Percentiles rank a stretch among this genome's conserved stretches.
Conservation (phyloP, 2,113 vertebrate species). For the Phoxinus phoxinus region DNA sequence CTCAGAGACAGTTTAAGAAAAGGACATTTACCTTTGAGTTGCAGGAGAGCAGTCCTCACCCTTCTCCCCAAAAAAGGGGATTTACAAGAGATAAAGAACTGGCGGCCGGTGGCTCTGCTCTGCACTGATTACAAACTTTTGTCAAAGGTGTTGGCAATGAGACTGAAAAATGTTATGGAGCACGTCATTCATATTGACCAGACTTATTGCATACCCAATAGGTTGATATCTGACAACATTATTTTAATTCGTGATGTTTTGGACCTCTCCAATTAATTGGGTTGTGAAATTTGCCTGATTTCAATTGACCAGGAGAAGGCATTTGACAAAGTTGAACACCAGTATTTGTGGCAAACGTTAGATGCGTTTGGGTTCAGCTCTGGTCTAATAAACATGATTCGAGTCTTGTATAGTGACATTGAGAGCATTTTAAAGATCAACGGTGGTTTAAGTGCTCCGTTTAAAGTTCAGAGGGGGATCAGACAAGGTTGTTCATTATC, state of each 20-base stretch:
- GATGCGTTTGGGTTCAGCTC: no score
- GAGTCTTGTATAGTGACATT: no score
- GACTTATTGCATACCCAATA: no score
- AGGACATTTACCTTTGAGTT: background rate
- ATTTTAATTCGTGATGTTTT: background rate
- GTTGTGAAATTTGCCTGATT: background rate
- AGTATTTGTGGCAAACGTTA: no score
- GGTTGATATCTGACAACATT: background rate
- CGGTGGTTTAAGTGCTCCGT: no score
- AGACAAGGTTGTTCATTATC: no score
- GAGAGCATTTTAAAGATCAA: no score
- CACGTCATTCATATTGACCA: background rate
- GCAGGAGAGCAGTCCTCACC: background rate
- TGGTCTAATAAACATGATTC: no score
- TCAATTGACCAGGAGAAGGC: background rate
- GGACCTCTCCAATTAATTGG: background rate
- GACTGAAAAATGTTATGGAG: background rate
- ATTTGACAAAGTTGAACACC: no score
- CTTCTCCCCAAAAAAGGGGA: background rate
- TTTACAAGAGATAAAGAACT: background rate
- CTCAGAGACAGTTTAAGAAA: background rate
- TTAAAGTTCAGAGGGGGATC: no score
- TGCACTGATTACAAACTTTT: background rate
- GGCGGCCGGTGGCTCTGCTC: background rate
- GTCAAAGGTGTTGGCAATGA: background rate